Conservation (phyloP, 2,888 invertebrate species). For the Hemistola chrysoprasaria region DNA sequence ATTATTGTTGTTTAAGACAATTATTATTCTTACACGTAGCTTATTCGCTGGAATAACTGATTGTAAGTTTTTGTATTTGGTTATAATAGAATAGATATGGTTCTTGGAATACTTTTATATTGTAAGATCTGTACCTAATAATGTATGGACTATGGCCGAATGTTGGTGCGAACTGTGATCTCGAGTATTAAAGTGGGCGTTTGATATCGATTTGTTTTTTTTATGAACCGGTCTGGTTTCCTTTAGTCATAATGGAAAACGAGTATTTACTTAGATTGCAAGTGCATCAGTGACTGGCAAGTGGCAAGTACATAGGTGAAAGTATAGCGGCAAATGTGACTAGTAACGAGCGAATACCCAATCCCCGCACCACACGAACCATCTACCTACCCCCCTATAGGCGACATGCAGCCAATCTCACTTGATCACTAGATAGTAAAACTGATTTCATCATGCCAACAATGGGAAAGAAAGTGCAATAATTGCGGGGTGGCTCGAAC, state of each 20-base stretch:
- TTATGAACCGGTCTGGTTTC: slow-evolving; percentile 21
- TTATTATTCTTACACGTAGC: too few relatives aligned
- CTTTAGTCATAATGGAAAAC: slow-evolving; percentile 38
- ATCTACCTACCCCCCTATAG: slow-evolving; percentile 51
- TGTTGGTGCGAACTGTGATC: slow-evolving; percentile 34
- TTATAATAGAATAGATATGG: not conserved
- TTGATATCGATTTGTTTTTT: slow-evolving; percentile 35
- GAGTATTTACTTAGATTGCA: slow-evolving; percentile 53
- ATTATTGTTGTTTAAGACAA: too few relatives aligned
- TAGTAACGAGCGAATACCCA: slow-evolving; percentile 47
- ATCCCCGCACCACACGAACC: slow-evolving; percentile 19
- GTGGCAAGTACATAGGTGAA: slow-evolving; percentile 67
- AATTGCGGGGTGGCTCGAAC: slow-evolving; percentile 73
- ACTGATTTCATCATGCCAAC: slow-evolving; percentile 71
- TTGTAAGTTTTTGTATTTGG: too few relatives aligned
- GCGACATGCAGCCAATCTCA: slow-evolving; percentile 52
- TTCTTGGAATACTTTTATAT: not conserved
- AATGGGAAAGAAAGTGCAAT: slow-evolving; percentile 78
- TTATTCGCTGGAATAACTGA: too few relatives aligned
- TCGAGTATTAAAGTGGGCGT: slow-evolving; percentile 39
- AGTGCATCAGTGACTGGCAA: slow-evolving; percentile 60
- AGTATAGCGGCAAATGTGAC: slow-evolving; percentile 71
- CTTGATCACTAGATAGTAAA: slow-evolving; percentile 73
- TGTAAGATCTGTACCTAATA: slow-evolving; percentile 13
- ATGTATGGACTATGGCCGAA: slow-evolving; percentile 4